Evolutionary conservation across 1,140 invertebrate species (phyloP).

Genomic region (Littorina saxatilis): DNA sequence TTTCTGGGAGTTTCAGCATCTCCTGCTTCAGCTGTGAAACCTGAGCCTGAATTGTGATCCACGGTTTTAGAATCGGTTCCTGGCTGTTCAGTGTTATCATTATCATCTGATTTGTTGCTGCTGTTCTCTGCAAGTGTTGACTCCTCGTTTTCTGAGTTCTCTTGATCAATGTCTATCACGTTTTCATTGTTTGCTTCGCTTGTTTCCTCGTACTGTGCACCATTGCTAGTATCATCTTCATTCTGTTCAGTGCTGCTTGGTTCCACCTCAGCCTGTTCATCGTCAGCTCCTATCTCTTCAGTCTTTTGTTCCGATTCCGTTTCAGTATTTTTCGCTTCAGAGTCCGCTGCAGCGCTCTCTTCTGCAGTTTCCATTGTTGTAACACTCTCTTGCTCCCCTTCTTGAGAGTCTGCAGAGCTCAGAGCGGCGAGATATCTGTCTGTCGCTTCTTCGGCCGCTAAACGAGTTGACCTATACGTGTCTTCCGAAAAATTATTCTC

Average conservation of each 20-base stretch:
- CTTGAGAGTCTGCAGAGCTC: background rate
- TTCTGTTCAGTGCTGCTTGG: background rate
- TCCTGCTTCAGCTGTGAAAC: background rate
- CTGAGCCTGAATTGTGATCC: background rate
- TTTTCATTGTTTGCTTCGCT: background rate
- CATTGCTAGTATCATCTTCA: background rate
- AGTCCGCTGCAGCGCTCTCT: too few species aligned
- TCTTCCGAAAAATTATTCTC: background rate
- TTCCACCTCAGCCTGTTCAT: background rate
- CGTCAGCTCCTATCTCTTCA: background rate
- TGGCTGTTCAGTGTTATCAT: too few species aligned
- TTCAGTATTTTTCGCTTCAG: too few species aligned
- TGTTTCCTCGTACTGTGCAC: background rate
- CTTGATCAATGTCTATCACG: background rate
- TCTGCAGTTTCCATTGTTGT: background rate
- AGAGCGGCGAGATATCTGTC: background rate
- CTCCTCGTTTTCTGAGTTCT: background rate
- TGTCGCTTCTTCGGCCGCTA: background rate
- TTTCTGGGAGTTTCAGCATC: background rate
- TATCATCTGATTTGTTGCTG: background rate
- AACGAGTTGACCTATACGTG: background rate
- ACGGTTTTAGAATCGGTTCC: background rate
- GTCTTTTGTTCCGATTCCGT: too few species aligned
- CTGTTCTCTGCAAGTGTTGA: background rate
- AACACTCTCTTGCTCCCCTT: background rate